phyloP scores from a whole-genome alignment of 2,888 invertebrate genomes.

The Harpagoxenus sublaevis region DNA sequence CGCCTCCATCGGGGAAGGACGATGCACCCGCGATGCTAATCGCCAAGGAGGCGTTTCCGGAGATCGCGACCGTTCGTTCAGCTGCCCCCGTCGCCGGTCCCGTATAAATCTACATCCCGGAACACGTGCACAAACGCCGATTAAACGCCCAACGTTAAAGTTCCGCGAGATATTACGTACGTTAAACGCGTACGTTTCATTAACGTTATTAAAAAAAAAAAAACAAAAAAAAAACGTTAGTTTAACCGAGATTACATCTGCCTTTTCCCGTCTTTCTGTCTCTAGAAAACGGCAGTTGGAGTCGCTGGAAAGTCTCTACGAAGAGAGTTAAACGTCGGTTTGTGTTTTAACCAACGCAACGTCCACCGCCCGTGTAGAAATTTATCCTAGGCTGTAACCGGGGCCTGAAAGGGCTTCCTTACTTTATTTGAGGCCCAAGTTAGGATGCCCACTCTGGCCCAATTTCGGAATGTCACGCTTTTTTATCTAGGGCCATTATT shows the following conservation, averaged over 20 bases:
- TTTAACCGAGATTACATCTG: not conserved
- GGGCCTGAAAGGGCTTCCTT: too few relatives aligned
- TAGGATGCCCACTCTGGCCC: too few relatives aligned
- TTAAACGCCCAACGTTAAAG: constrained; percentile 7
- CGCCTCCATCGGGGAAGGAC: constrained; percentile 64
- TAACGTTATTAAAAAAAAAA: too few relatives aligned
- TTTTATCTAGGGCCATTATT: too few relatives aligned
- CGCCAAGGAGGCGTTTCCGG: constrained; percentile 65
- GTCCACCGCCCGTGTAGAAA: too few relatives aligned
- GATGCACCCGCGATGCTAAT: constrained; percentile 57
- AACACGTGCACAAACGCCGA: not conserved
- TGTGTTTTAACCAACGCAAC: not conserved
- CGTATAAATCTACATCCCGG: constrained; percentile 31
- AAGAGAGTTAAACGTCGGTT: not conserved
- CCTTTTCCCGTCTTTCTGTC: not conserved
- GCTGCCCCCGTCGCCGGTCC: constrained; percentile 36
- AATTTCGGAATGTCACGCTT: too few relatives aligned
- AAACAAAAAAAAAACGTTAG: too few relatives aligned
- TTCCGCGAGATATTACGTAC: not conserved
- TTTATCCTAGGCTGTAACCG: too few relatives aligned
- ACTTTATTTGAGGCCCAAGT: too few relatives aligned
- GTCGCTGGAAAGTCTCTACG: not conserved
- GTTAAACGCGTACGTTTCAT: not conserved
- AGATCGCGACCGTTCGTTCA: constrained; percentile 32
- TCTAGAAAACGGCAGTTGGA: not conserved